Percentiles rank a stretch among this genome's conserved stretches.
phyloP scores from a whole-genome alignment of 2,797 vertebrate species.

The Pipistrellus nathusii region DNA sequence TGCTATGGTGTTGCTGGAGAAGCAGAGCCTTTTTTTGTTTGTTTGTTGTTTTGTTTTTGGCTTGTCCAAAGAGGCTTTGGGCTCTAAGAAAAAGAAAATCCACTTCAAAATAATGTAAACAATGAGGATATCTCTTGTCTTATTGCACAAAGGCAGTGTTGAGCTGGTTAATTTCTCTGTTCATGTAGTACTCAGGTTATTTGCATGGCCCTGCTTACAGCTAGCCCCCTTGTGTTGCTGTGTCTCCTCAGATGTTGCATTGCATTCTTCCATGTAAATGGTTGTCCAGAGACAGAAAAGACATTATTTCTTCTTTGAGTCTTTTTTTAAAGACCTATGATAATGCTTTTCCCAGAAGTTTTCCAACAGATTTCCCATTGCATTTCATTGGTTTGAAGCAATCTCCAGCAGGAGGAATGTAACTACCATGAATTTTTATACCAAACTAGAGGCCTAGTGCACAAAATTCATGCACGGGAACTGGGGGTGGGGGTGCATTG shows the following conservation, averaged over 20 bases:
- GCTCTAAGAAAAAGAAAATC: slow-evolving; percentile 59
- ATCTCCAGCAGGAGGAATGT: not conserved
- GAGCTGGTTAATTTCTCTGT: not conserved
- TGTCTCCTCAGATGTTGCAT: not conserved
- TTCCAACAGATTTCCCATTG: not conserved
- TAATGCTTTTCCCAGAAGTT: not conserved
- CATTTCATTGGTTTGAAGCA: not conserved
- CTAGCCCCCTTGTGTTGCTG: not conserved
- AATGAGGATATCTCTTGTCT: slow-evolving; percentile 22
- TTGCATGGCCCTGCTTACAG: not conserved
- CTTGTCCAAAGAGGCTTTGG: not conserved
- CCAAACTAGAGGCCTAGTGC: not conserved
- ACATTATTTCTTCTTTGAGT: not conserved
- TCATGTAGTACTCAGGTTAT: not conserved
- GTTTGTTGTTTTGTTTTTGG: not conserved
- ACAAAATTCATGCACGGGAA: no score
- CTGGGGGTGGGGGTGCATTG: no score
- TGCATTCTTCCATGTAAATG: not conserved
- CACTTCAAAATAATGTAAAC: slow-evolving; percentile 48
- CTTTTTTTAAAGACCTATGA: not conserved
- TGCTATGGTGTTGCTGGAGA: slow-evolving; percentile 4
- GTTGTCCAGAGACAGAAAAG: not conserved
- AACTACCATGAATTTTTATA: not conserved
- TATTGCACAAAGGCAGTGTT: not conserved
- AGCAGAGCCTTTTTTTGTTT: not conserved